Evolutionary conservation across 2,888 invertebrate species (phyloP).

Genomic region (Timema podura): DNA sequence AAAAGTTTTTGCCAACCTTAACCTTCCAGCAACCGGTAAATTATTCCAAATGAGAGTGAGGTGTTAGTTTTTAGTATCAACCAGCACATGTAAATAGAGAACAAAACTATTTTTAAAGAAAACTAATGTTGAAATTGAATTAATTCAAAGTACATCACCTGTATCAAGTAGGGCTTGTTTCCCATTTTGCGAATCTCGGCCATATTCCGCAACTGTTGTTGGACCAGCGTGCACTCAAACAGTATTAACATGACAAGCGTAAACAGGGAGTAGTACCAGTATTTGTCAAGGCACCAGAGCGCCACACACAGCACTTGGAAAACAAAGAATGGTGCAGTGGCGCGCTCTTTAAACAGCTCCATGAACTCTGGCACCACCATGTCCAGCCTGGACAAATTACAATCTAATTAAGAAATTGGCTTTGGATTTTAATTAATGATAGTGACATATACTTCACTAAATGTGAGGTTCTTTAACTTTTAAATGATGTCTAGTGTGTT

Average conservation of each 20-base stretch:
- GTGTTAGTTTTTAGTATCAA: constrained; percentile 1
- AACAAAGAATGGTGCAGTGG: constrained; percentile 99
- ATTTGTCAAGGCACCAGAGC: constrained; percentile 98
- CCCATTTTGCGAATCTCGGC: constrained; percentile 99
- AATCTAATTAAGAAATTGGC: no score
- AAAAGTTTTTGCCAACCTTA: no score
- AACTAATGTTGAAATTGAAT: not conserved
- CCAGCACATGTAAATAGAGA: not conserved
- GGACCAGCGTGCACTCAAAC: constrained; percentile 97
- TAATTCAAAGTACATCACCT: constrained; percentile 52
- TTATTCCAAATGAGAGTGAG: no score
- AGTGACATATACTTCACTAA: no score
- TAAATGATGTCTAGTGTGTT: no score
- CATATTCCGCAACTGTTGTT: constrained; percentile 97
- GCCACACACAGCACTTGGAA: constrained; percentile 99
- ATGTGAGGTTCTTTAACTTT: no score
- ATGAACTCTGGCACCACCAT: constrained; percentile 93
- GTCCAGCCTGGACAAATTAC: constrained; percentile 57
- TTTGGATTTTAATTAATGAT: no score
- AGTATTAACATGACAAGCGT: constrained; percentile 93
- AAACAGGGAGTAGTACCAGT: constrained; percentile 97
- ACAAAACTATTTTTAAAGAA: not conserved
- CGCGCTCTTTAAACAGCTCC: constrained; percentile 95
- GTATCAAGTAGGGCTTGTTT: constrained; percentile 88
- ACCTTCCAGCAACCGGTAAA: no score